Evolutionary conservation across 2,888 invertebrate genomes (phyloP).

Genomic region (Apodemia mormo): DNA sequence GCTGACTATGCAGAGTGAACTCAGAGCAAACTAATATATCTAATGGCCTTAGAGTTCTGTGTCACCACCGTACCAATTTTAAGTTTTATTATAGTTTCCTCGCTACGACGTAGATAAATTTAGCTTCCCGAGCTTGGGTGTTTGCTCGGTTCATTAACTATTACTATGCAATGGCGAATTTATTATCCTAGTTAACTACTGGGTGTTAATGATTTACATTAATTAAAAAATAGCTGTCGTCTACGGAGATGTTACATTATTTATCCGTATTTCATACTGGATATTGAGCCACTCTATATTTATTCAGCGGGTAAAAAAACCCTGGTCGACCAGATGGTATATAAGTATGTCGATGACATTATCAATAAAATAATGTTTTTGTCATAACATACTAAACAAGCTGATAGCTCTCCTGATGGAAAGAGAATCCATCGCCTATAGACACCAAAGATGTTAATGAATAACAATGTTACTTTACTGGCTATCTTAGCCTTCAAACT

Average conservation of each 20-base stretch:
- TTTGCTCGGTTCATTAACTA: constrained; percentile 9
- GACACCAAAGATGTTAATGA: too few species aligned
- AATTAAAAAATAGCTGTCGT: neutral
- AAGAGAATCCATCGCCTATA: too few species aligned
- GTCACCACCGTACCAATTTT: constrained; percentile 2
- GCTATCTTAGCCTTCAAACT: too few species aligned
- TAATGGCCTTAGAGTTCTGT: constrained; percentile 2
- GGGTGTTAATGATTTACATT: neutral
- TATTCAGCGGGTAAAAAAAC: too few species aligned
- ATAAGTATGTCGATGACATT: too few species aligned
- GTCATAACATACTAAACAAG: too few species aligned
- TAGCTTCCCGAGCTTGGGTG: neutral
- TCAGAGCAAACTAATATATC: constrained; percentile 3
- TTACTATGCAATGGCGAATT: constrained; percentile 3
- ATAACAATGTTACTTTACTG: too few species aligned
- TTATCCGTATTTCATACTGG: too few species aligned
- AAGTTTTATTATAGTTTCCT: constrained; percentile 14
- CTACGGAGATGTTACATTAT: neutral
- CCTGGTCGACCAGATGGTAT: too few species aligned
- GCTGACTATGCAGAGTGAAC: neutral
- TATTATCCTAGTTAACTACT: constrained; percentile 6
- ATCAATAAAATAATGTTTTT: too few species aligned
- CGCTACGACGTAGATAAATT: constrained; percentile 13
- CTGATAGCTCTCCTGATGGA: too few species aligned
- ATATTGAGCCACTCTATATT: too few species aligned